phyloP scores from a whole-genome alignment of 2,113 vertebrate genomes.

The Aegithalos caudatus region DNA sequence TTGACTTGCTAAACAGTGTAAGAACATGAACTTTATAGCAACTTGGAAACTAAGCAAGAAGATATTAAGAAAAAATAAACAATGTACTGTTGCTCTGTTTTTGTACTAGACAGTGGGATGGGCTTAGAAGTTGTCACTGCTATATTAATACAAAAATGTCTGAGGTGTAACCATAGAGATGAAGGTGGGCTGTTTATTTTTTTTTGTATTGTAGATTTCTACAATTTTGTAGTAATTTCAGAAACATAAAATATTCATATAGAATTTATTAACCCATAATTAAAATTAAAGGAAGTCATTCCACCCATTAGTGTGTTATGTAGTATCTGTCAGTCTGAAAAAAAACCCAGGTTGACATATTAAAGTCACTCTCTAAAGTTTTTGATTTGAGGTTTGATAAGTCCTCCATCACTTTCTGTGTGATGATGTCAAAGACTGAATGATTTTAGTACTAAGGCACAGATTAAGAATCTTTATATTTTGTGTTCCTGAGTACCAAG shows the following conservation, averaged over 20 bases:
- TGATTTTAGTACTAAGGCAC: neutral
- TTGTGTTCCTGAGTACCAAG: neutral
- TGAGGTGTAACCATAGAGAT: neutral
- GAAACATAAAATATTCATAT: neutral
- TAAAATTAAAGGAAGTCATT: neutral
- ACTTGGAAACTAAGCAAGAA: neutral
- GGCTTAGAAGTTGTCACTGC: neutral
- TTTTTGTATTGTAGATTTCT: neutral
- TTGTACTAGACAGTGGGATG: neutral
- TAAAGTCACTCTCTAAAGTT: neutral
- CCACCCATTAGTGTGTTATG: neutral
- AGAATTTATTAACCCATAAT: neutral
- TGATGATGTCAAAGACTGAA: neutral
- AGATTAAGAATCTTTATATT: neutral
- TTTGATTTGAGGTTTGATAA: neutral
- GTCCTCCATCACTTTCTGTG: neutral
- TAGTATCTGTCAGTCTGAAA: neutral
- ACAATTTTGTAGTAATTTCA: neutral
- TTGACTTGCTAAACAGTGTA: neutral
- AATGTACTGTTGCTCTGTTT: neutral
- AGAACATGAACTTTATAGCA: neutral
- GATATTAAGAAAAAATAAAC: neutral
- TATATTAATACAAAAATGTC: neutral
- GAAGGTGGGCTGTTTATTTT: neutral
- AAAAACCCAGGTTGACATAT: neutral